A percentile compares a stretch with the other conserved stretches of the same genome.
phyloP scores from a whole-genome alignment of 1,140 invertebrate genomes.

The Drosophila navojoa region DNA sequence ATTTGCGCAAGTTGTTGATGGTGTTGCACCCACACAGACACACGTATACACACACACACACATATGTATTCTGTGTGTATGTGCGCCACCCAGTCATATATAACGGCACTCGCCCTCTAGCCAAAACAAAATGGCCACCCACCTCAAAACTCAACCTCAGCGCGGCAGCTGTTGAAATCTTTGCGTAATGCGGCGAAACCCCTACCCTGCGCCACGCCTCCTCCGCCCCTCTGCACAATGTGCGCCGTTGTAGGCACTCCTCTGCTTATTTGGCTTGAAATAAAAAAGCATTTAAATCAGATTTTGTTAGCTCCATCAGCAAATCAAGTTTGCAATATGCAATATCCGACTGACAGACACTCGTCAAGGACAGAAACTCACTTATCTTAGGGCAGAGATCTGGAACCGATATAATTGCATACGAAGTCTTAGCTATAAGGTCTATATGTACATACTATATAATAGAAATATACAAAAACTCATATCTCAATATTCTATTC shows the following conservation, averaged over 20 bases:
- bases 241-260: conserved; percentile 45
- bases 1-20: conserved; percentile 74
- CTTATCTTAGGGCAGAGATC: no score
- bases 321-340: conserved; percentile 2
- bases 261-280: conserved; percentile 79
- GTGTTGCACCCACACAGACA: conserved; percentile 48
- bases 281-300: conserved; percentile 79
- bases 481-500: no score
- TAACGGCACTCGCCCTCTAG: conserved; percentile 29
- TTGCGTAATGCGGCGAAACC: conserved; percentile 64
- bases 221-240: background rate
- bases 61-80: background rate
- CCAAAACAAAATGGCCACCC: conserved; percentile 75
- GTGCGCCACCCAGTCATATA: conserved; percentile 34
- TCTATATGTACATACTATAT: no score
- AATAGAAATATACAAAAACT: no score
- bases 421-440: no score
- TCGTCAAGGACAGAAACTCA: no score
- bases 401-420: no score
- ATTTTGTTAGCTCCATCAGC: conserved; percentile 50
- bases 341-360: background rate
- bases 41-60: conserved; percentile 15
- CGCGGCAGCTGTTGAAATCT: conserved; percentile 73
- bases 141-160: conserved; percentile 64
- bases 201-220: conserved; percentile 2